phyloP scores from a whole-genome alignment of 2,797 vertebrate genomes.

The Limosa lapponica region DNA sequence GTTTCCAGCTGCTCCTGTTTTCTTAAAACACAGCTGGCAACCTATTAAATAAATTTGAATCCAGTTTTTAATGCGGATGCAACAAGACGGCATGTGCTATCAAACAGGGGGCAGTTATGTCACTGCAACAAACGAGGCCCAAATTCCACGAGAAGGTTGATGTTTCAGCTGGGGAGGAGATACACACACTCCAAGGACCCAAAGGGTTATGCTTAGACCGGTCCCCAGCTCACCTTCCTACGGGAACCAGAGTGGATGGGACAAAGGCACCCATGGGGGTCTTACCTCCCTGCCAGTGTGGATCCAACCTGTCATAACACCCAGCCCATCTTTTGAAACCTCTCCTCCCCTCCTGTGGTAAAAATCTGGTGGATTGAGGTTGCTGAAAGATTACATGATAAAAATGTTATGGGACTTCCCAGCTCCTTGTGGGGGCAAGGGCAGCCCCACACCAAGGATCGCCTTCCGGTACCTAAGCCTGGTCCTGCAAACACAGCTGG shows the following conservation, averaged over 20 bases:
- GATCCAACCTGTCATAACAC: neutral
- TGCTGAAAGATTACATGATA: neutral
- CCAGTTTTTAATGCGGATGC: neutral
- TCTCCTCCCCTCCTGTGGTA: neutral
- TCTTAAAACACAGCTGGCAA: neutral
- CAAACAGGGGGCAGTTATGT: neutral
- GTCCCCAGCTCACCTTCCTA: neutral
- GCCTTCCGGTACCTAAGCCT: rapidly evolving
- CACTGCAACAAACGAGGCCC: neutral
- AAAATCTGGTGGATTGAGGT: neutral
- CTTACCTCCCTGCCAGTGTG: neutral
- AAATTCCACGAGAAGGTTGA: neutral
- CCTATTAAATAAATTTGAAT: neutral
- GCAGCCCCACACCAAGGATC: neutral
- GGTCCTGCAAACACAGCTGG: neutral
- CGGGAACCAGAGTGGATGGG: neutral
- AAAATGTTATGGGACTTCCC: neutral
- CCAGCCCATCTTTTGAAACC: neutral
- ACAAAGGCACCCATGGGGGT: neutral
- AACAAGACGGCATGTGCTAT: neutral
- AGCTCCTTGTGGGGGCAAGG: rapidly evolving
- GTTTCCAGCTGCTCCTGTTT: neutral
- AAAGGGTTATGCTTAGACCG: neutral
- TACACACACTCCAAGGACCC: neutral
- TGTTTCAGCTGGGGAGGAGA: neutral